phyloP scores from a whole-genome alignment of 2,797 vertebrate species.

The Propithecus perrieri region DNA sequence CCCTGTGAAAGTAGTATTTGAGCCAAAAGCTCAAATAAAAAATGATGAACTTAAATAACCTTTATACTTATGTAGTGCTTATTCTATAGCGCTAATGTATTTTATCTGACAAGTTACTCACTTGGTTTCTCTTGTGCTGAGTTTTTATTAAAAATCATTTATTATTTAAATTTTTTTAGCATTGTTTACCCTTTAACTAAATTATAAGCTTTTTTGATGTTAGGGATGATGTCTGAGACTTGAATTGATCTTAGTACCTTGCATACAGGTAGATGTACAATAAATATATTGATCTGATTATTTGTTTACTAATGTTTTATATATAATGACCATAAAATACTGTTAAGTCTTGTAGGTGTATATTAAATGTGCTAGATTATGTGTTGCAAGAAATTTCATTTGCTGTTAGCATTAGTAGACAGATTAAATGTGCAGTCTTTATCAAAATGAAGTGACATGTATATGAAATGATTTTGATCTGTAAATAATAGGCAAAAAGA shows the following conservation, averaged over 20 bases:
- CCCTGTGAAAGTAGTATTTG: background rate
- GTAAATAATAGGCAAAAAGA: background rate
- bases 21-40: background rate
- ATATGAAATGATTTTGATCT: background rate
- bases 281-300: background rate
- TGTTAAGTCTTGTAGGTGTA: background rate
- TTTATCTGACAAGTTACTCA: background rate
- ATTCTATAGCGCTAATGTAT: background rate
- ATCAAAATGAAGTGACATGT: background rate
- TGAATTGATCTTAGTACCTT: background rate
- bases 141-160: background rate
- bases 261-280: background rate
- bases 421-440: background rate
- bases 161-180: background rate
- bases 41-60: background rate
- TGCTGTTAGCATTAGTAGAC: background rate
- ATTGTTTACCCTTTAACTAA: background rate
- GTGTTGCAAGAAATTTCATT: background rate
- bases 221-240: background rate
- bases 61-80: slow-evolving; percentile 5
- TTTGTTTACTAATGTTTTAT: background rate
- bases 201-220: background rate
- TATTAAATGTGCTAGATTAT: background rate
- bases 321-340: background rate
- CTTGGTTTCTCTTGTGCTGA: background rate